Evolutionary conservation across 2,113 vertebrate genomes (phyloP).

Genomic region (Brachypodius melanocephalos): DNA sequence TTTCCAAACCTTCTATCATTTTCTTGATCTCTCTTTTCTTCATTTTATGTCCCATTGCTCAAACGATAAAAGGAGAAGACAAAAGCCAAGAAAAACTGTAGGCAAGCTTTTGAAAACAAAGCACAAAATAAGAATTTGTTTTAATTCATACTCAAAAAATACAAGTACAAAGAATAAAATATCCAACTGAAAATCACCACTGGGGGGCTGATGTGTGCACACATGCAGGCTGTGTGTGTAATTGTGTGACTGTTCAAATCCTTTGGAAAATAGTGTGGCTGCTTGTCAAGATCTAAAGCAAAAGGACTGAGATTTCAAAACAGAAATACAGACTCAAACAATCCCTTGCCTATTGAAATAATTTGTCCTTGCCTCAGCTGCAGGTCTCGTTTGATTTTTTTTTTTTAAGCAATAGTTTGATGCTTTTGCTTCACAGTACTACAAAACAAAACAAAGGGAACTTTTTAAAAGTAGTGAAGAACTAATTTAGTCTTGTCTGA

Average conservation of each 20-base stretch:
- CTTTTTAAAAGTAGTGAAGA: conserved; percentile 27
- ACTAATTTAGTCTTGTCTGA: conserved; percentile 19
- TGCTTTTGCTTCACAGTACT: conserved; percentile 20
- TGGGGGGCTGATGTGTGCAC: conserved; percentile 34
- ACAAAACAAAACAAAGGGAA: conserved; percentile 41
- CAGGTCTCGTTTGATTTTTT: conserved; percentile 51
- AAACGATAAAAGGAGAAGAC: conserved; percentile 33
- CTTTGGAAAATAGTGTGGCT: conserved; percentile 50
- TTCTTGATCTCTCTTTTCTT: conserved; percentile 50
- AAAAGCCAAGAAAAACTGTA: conserved; percentile 46
- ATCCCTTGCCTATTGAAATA: conserved; percentile 66
- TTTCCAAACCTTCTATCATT: conserved; percentile 51
- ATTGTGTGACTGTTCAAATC: conserved; percentile 40
- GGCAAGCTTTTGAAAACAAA: conserved; percentile 68
- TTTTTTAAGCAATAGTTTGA: conserved; percentile 27
- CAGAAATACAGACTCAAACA: conserved; percentile 56
- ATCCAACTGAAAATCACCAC: conserved; percentile 53
- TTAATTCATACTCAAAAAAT: conserved; percentile 51
- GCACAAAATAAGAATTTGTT: conserved; percentile 58
- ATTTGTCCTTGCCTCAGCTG: conserved; percentile 69
- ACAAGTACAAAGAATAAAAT: conserved; percentile 44
- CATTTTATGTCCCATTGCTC: conserved; percentile 28
- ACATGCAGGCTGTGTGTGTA: not conserved
- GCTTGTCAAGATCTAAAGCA: conserved; percentile 62
- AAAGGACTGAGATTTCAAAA: conserved; percentile 46